Evolutionary conservation across 1,140 invertebrate species (phyloP).

Genomic region (Paracyclopina nana): DNA sequence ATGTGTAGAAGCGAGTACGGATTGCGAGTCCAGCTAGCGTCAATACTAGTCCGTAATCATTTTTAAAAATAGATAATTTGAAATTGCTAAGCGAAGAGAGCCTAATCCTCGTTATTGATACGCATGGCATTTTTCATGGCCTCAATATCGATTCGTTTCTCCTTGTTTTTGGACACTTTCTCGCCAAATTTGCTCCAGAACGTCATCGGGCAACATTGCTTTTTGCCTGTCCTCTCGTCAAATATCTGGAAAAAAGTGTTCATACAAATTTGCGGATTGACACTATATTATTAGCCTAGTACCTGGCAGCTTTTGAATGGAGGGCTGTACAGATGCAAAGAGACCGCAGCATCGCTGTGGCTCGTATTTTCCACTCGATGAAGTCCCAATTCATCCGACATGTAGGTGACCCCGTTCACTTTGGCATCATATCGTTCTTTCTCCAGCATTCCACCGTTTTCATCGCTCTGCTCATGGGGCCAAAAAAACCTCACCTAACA

Average conservation of each 20-base stretch:
- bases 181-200: conserved; percentile 73
- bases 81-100: no score
- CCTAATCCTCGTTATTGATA: no score
- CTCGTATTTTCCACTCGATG: conserved; percentile 78
- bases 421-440: neutral
- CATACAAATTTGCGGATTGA: no score
- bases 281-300: no score
- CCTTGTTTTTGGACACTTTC: conserved; percentile 17
- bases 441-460: neutral
- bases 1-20: no score
- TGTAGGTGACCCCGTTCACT: conserved; percentile 1
- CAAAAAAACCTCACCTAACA: no score
- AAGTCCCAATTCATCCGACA: conserved; percentile 15
- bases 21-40: no score
- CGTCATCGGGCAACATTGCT: conserved; percentile 45
- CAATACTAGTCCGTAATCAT: no score
- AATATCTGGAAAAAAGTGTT: conserved; percentile 37
- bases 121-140: no score
- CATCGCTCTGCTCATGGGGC: neutral
- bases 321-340: conserved; percentile 86
- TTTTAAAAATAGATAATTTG: no score
- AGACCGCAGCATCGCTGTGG: conserved; percentile 63
- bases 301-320: conserved; percentile 62
- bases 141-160: no score
- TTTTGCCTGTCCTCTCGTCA: conserved; percentile 68